Percentiles rank a stretch among this genome's conserved stretches.
These are phyloP conservation scores for Meliscaeva auricollis DNA, from an alignment of 2,888 invertebrate genomes.

Conservation along the genomic window DNA sequence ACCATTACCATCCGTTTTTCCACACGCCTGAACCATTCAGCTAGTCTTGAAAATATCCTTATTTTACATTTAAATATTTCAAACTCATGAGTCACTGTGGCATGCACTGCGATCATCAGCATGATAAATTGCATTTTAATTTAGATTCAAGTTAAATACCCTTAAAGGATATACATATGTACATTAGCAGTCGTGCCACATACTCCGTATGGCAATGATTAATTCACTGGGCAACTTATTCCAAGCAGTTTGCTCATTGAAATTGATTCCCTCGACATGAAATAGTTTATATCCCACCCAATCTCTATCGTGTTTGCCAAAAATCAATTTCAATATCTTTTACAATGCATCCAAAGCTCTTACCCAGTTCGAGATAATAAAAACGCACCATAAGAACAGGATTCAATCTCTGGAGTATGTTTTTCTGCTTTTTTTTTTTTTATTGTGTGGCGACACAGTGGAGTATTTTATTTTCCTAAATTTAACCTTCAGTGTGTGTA, in stretches of 20 bases:
- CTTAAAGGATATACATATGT: no score
- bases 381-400: slow-evolving; percentile 7
- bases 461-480: slow-evolving; percentile 1
- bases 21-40: no score
- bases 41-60: no score
- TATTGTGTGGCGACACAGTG: neutral
- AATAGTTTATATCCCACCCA: slow-evolving; percentile 2
- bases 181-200: neutral
- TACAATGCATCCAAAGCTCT: slow-evolving; percentile 5
- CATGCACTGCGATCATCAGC: no score
- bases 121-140: no score
- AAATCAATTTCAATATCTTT: slow-evolving; percentile 27
- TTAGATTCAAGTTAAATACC: no score
- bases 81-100: no score
- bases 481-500: neutral
- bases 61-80: no score
- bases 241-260: slow-evolving; percentile 2
- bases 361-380: neutral
- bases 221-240: neutral
- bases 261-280: slow-evolving; percentile 15
- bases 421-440: neutral
- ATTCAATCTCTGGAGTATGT: slow-evolving; percentile 22
- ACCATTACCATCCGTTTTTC: no score
- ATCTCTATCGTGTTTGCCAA: slow-evolving; percentile 9
- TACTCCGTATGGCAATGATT: neutral